These are phyloP conservation scores for Tachuris rubrigastra DNA, from an alignment of 2,113 vertebrate genomes.

Conservation along the genomic window DNA sequence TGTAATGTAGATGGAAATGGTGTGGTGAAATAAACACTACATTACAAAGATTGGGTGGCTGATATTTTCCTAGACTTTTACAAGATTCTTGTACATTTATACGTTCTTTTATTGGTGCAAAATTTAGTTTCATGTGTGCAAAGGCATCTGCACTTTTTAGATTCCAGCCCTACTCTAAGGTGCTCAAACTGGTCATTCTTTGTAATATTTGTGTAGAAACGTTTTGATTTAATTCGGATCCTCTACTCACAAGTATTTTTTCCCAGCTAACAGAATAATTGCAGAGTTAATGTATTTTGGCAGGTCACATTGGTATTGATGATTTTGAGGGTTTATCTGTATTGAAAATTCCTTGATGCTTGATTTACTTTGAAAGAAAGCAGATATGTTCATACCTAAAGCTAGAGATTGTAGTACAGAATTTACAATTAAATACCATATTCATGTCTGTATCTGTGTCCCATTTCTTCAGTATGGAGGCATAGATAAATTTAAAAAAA, in stretches of 20 bases:
- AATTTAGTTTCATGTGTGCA: not conserved
- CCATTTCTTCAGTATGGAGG: not conserved
- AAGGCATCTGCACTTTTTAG: not conserved
- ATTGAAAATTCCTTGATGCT: not conserved
- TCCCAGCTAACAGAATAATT: not conserved
- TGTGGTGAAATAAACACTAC: not conserved
- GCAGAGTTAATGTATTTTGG: not conserved
- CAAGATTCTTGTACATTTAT: not conserved
- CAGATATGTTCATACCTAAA: not conserved
- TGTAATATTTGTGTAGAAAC: not conserved
- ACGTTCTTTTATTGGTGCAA: fast-evolving
- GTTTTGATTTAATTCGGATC: not conserved
- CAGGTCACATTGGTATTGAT: not conserved
- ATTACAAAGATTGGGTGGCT: not conserved
- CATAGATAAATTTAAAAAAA: not conserved
- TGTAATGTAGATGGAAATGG: not conserved
- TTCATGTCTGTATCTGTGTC: not conserved
- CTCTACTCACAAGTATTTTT: not conserved
- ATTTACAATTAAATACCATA: not conserved
- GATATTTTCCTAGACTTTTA: not conserved
- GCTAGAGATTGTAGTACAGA: not conserved
- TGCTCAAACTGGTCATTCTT: not conserved
- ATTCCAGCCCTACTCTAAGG: not conserved
- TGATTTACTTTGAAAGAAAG: slow-evolving; percentile 7
- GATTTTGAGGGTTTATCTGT: not conserved